phyloP scores from a whole-genome alignment of 2,797 vertebrate genomes.

The Spinibarbus caldwelli region DNA sequence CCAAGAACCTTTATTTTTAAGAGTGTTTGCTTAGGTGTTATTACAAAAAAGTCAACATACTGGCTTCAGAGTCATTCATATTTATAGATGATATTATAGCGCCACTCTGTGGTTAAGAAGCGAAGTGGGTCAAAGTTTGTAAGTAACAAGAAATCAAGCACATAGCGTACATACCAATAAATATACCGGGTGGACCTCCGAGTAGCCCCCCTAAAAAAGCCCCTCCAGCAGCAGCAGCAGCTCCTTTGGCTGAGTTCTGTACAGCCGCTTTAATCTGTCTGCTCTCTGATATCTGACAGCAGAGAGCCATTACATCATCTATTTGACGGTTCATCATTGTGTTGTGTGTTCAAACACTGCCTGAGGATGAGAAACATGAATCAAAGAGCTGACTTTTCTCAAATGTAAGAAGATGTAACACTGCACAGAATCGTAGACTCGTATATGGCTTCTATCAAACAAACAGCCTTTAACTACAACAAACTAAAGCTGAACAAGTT shows the following conservation, averaged over 20 bases:
- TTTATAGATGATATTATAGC: not conserved
- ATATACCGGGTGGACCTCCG: slow-evolving; percentile 83
- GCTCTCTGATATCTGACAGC: slow-evolving; percentile 77
- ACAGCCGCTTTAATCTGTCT: slow-evolving; percentile 84
- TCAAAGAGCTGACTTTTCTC: not conserved
- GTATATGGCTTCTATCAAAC: too few relatives aligned
- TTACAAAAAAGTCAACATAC: too few relatives aligned
- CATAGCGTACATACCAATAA: too few relatives aligned
- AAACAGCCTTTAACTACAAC: too few relatives aligned
- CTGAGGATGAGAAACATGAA: not conserved
- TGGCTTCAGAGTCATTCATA: not conserved
- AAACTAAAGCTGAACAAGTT: too few relatives aligned
- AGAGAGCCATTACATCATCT: slow-evolving; percentile 81
- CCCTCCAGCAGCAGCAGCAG: slow-evolving; percentile 72
- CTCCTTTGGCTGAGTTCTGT: slow-evolving; percentile 80
- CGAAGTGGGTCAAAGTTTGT: not conserved
- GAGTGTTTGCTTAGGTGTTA: not conserved
- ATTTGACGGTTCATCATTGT: slow-evolving; percentile 76
- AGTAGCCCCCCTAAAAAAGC: slow-evolving; percentile 86
- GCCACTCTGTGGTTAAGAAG: not conserved
- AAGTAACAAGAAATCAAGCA: not conserved
- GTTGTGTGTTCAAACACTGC: not conserved
- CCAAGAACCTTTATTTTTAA: not conserved
- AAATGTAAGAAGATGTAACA: not conserved
- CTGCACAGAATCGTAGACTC: too few relatives aligned